Conservation (phyloP, 2,797 vertebrate species). For the Lagodon rhomboides region DNA sequence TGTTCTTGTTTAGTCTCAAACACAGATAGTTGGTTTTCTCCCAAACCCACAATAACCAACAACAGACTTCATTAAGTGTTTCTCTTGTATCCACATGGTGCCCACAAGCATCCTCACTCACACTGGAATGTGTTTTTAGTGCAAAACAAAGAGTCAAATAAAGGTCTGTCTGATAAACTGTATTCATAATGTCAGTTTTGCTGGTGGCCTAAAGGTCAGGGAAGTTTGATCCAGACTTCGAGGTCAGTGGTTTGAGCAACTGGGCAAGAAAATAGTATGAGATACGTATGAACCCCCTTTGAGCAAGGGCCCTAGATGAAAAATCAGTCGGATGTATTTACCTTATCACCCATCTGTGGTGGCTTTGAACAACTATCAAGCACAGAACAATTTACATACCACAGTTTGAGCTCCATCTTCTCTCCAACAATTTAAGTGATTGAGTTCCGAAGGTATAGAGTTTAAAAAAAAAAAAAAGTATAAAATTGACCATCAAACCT, state of each 20-base stretch:
- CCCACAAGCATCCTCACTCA: constrained; percentile 55
- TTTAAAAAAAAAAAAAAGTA: constrained; percentile 4
- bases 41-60: constrained; percentile 60
- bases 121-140: constrained; percentile 67
- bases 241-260: constrained; percentile 18
- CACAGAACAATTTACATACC: constrained; percentile 16
- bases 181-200: not conserved
- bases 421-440: constrained; percentile 12
- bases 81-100: constrained; percentile 53
- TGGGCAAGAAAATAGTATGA: not conserved
- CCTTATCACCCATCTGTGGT: constrained; percentile 9
- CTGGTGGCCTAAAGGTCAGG: not conserved
- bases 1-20: constrained; percentile 56
- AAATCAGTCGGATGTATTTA: not conserved
- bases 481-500: not conserved
- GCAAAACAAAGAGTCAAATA: constrained; percentile 63
- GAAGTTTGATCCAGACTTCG: not conserved
- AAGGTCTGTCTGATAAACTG: constrained; percentile 46
- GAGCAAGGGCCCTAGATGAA: not conserved
- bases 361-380: constrained; percentile 19
- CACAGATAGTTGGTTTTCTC: constrained; percentile 51
- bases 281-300: not conserved
- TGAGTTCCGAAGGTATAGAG: constrained; percentile 23
- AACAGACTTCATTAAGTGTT: constrained; percentile 61
- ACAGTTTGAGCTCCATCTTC: constrained; percentile 5